Evolutionary conservation across 2,888 invertebrate genomes (phyloP).

Genomic region (Asteroscopus sphinx): DNA sequence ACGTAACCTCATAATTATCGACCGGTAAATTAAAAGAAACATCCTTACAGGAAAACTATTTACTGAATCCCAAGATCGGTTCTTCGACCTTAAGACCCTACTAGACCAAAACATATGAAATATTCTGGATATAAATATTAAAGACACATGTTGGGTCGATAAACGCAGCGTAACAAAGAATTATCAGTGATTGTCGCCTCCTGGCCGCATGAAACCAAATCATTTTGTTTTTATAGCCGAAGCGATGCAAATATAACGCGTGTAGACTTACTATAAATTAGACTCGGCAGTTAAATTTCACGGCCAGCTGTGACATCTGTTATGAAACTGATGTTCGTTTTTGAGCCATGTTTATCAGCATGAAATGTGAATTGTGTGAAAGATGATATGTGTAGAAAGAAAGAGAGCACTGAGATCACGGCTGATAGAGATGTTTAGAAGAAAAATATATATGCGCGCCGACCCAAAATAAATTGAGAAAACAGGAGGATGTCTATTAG

Average conservation of each 20-base stretch:
- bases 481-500: no score
- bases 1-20: no score
- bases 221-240: slow-evolving; percentile 70
- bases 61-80: no score
- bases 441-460: no score
- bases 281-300: slow-evolving; percentile 37
- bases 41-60: no score
- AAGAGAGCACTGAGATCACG: no score
- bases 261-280: slow-evolving; percentile 41
- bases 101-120: neutral
- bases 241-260: slow-evolving; percentile 66
- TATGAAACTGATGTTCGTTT: neutral
- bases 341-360: neutral
- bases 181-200: slow-evolving; percentile 47
- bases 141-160: slow-evolving; percentile 12
- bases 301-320: neutral
- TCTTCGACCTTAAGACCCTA: no score
- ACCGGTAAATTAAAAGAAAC: no score
- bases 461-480: no score
- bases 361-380: no score
- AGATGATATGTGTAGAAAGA: no score
- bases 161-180: slow-evolving; percentile 27
- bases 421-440: no score
- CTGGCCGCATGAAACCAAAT: slow-evolving; percentile 62
- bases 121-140: neutral